Evolutionary conservation across 2,113 vertebrate genomes (phyloP), one percentile per base, ranked within the genome.

Genomic region (Myotis lucifugus): DNA sequence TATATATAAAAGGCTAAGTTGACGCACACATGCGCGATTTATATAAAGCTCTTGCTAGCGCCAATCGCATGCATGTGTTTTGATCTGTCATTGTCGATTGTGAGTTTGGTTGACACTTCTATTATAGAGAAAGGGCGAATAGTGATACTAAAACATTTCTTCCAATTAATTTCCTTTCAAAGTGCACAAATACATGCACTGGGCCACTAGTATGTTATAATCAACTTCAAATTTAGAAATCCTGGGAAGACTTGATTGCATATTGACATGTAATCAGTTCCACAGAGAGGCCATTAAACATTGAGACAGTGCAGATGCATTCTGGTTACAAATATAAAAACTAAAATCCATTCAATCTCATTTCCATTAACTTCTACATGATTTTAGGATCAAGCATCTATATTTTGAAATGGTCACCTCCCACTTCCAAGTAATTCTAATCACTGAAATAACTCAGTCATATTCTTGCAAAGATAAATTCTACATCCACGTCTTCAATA

Each of bases 371-470:
- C 25, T 86, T 79, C 2, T 27, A 40, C 4, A 21, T 77, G 10
- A 76, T 6, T 93, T 92, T 77, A 86, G 32, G 32, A 82, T 34
- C 4, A 83, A 86, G n/a, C 4, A 83, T 21, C 69, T 79, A 18
- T 37, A 93, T 72, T 94, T 46, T 72, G 23, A 94, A 88, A 67
- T 70, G 9, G 14, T 54, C 17, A 70, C 13, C 0, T 66, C 23
- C 14, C 6, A 89, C 32, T 59, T 84, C n/a, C 19, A 91, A 90
- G 37, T 18, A 14, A 85, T 85, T 88, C 21, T 18, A 83, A 2
- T 15, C 92, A 85, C 52, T 88, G 12, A 91, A 92, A 81, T 82
- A 90, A 88, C 40, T 94, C 34, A 95, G 50, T 85, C 67, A 48
- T 12, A 50, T 11, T 12, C 21, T 86, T 85, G 14, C 6, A 83